Evolutionary conservation across 2,888 invertebrate species (phyloP).

Genomic region (Neoscelio sp.): DNA sequence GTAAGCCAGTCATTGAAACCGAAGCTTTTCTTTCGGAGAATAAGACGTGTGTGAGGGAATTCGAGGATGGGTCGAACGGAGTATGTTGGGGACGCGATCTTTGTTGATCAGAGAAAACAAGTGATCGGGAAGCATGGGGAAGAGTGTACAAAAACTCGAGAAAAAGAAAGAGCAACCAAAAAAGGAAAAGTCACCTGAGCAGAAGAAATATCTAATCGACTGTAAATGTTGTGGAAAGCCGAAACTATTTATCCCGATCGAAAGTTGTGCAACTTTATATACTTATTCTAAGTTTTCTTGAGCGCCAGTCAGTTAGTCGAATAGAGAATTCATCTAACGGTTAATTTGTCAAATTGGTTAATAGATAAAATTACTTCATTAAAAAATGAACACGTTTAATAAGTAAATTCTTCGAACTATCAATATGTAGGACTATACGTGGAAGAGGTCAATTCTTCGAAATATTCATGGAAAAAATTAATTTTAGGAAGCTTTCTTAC

Average conservation of each 20-base stretch:
- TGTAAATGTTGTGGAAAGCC: constrained; percentile 80
- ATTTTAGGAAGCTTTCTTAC: no score
- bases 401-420: no score
- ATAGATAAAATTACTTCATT: no score
- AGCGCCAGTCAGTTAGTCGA: neutral
- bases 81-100: constrained; percentile 27
- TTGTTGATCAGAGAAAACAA: constrained; percentile 41
- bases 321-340: no score
- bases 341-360: no score
- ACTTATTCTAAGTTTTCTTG: constrained; percentile 1
- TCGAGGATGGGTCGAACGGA: constrained; percentile 22
- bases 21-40: constrained; percentile 53
- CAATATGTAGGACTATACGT: no score
- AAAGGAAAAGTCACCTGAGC: constrained; percentile 59
- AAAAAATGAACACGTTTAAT: no score
- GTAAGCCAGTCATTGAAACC: constrained; percentile 74
- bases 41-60: constrained; percentile 48
- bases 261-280: constrained; percentile 59
- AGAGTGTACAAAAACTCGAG: constrained; percentile 16
- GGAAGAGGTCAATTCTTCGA: no score
- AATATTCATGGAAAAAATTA: no score
- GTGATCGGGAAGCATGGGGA: constrained; percentile 22
- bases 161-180: constrained; percentile 53
- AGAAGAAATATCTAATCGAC: constrained; percentile 74
- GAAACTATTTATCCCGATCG: constrained; percentile 76